These are phyloP conservation scores for Gnathonemus longibarbis DNA, from an alignment of 2,113 vertebrate species.

Conservation along the genomic window DNA sequence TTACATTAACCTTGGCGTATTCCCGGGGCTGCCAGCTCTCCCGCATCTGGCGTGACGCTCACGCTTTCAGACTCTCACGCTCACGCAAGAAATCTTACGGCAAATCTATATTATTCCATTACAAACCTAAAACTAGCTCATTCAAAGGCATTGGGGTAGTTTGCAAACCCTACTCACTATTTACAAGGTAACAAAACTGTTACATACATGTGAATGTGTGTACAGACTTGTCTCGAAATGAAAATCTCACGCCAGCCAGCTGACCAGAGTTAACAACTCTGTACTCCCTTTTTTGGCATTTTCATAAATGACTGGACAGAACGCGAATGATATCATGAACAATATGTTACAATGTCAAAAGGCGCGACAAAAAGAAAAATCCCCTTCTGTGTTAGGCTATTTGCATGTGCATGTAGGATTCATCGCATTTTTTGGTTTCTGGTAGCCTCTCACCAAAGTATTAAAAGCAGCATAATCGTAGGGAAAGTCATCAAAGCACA, in stretches of 20 bases:
- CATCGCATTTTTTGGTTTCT: neutral
- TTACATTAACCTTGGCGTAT: neutral
- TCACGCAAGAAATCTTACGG: too few species aligned
- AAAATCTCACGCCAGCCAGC: neutral
- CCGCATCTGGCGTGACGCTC: too few species aligned
- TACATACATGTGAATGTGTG: neutral
- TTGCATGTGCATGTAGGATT: neutral
- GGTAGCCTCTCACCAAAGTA: neutral
- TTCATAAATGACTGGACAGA: conserved; percentile 3
- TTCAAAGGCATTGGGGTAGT: neutral
- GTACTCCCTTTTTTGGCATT: neutral
- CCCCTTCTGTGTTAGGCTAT: neutral
- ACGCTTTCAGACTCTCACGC: too few species aligned
- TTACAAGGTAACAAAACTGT: neutral
- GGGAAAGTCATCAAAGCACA: neutral
- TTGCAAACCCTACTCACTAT: neutral
- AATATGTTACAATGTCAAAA: neutral
- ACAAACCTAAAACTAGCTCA: neutral
- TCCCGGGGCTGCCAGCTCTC: too few species aligned
- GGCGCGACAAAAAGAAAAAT: neutral
- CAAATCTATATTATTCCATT: neutral
- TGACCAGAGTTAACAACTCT: neutral
- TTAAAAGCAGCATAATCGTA: neutral
- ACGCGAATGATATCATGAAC: neutral
- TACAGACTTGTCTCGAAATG: neutral